A percentile compares a stretch with the other conserved stretches of the same genome.
Conservation (phyloP, 2,888 invertebrate genomes). For the Tillus elongatus region DNA sequence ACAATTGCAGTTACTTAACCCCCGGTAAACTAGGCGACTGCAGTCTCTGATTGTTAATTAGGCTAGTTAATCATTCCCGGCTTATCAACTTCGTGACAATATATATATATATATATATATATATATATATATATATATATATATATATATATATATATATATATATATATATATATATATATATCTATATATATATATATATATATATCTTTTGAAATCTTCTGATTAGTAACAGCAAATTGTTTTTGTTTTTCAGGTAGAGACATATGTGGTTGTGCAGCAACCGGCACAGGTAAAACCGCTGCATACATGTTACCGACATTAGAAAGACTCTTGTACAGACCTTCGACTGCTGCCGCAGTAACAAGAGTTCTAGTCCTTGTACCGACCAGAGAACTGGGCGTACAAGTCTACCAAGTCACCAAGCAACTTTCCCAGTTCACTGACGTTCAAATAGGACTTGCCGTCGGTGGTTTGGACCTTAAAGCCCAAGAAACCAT, state of each 20-base stretch:
- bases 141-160: constrained; percentile 5
- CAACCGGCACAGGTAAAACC: constrained; percentile 97
- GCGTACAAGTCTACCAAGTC: constrained; percentile 95
- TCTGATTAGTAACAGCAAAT: neutral
- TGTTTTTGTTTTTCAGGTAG: constrained; percentile 49
- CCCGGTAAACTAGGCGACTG: no score
- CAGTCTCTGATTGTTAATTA: no score
- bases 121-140: constrained; percentile 5
- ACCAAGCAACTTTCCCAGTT: constrained; percentile 84
- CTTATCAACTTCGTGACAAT: no score
- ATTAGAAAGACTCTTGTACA: constrained; percentile 82
- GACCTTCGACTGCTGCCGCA: constrained; percentile 57
- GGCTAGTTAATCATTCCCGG: no score
- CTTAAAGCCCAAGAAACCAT: constrained; percentile 66
- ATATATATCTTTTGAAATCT: no score
- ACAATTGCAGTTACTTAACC: no score
- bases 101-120: no score
- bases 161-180: constrained; percentile 5
- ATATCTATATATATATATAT: no score
- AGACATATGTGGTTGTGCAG: constrained; percentile 97
- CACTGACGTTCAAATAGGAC: constrained; percentile 68
- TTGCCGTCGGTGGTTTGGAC: constrained; percentile 83
- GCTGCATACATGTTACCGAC: constrained; percentile 98
- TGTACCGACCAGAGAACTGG: constrained; percentile 94
- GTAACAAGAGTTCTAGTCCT: constrained; percentile 81